These are phyloP conservation scores for Protosalanx chinensis DNA, from an alignment of 2,797 vertebrate genomes.

Conservation along the genomic window DNA sequence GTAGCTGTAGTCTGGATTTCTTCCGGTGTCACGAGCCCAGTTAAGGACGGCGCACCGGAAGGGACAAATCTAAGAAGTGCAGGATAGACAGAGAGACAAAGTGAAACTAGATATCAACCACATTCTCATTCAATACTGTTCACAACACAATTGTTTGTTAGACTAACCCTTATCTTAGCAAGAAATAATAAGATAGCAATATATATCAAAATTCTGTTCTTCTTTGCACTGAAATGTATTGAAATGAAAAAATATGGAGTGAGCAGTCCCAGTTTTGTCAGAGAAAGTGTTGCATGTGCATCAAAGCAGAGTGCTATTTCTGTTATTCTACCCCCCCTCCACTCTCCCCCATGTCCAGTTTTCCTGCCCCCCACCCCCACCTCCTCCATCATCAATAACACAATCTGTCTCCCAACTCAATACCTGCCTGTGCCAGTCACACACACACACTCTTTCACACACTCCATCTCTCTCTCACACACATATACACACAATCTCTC, in stretches of 20 bases:
- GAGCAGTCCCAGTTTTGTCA: no score
- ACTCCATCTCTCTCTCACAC: constrained; percentile 34
- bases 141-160: no score
- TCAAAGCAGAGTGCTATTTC: no score
- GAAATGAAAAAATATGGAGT: no score
- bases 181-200: no score
- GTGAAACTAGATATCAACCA: no score
- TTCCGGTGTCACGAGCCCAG: background rate
- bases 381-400: background rate
- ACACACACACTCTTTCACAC: constrained; percentile 25
- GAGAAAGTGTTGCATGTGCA: no score
- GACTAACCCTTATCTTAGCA: no score
- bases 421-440: constrained; percentile 2
- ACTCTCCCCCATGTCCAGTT: background rate
- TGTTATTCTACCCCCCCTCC: background rate
- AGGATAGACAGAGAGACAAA: no score
- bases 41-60: background rate
- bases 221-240: no score
- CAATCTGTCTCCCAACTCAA: constrained; percentile 1
- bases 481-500: constrained; percentile 18
- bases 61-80: background rate
- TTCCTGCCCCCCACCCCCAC: background rate
- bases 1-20: background rate
- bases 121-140: no score
- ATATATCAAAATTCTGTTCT: no score